Base-by-base conservation (phyloP, 1,140 invertebrate species). In the Apis dorsata region DNA sequence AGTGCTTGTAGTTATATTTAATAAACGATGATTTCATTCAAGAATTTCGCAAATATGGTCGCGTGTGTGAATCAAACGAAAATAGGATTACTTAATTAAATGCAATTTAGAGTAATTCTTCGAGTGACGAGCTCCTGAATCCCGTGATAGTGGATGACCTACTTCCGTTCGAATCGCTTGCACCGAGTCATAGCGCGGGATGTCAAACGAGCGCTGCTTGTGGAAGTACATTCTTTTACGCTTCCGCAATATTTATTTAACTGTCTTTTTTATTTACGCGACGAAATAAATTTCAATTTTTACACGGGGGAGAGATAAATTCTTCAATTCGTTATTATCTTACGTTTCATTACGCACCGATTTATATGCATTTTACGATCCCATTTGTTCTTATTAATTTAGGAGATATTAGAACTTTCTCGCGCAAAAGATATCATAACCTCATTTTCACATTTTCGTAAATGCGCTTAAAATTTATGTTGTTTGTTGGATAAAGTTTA, bases 41-140 rank as follows among this genome's bases (percentile, higher is more conserved):
- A 44, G 10, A 63, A n/a, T 19, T 79, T 66, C 51, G 73, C 74
- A n/a, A 44, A 69, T 77, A 81, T 55, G 69, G 79, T 63, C 44
- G 76, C 28, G 53, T 53, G 7, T 57, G 24, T 53, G 70, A 83
- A 85, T 85, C 55, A 34, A 89, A 89, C 72, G 76, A 86, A 88
- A 91, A 90, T 63, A 85, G 81, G 81, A 91, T 91, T 87, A 91
- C 77, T 86, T 88, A 80, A 90, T 91, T 88, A 86, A 24, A 88
- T 87, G 72, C 79, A 62, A 85, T 84, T 88, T 60, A 44, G 59
- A 59, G 44, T 77, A 75, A 85, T 84, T 85, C 69, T 79, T 72
- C 44, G 59, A 77, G 79, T 72, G 79, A 86, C 79, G 24, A 66
- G 78, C 11, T 65, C 17, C 34, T 34, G 17, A 68, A 76, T 76